Percentiles rank a stretch among this genome's conserved stretches.
Evolutionary conservation across 2,888 invertebrate species (phyloP).

Genomic region (Brenthis ino): DNA sequence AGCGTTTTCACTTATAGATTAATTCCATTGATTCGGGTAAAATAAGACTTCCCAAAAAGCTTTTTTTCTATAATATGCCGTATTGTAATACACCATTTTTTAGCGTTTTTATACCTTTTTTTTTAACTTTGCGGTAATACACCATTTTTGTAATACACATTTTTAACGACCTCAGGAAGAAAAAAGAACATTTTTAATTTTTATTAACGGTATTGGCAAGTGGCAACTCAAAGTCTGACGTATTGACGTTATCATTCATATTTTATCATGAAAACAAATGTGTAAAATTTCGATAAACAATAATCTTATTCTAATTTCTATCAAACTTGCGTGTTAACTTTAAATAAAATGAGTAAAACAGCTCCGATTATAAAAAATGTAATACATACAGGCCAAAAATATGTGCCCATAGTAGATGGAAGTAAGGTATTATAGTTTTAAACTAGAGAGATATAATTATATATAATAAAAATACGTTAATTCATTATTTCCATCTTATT

Average conservation of each 20-base stretch:
- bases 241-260: neutral
- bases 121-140: too few relatives aligned
- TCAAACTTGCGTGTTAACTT: neutral
- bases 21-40: too few relatives aligned
- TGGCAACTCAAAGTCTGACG: too few relatives aligned
- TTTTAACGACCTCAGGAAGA: too few relatives aligned
- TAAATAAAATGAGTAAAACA: constrained; percentile 50
- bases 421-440: constrained; percentile 84
- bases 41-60: too few relatives aligned
- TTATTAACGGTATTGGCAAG: too few relatives aligned
- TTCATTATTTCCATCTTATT: neutral
- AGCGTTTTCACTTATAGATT: too few relatives aligned
- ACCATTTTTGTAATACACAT: too few relatives aligned
- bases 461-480: neutral
- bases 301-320: neutral
- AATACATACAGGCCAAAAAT: constrained; percentile 86
- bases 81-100: too few relatives aligned
- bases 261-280: constrained; percentile 4
- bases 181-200: too few relatives aligned
- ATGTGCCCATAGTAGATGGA: constrained; percentile 85
- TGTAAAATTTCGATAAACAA: neutral
- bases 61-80: too few relatives aligned
- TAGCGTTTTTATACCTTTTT: too few relatives aligned
- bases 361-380: constrained; percentile 85
- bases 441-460: neutral